Evolutionary conservation across 2,113 vertebrate species (phyloP).

Genomic region (Calonectris borealis): DNA sequence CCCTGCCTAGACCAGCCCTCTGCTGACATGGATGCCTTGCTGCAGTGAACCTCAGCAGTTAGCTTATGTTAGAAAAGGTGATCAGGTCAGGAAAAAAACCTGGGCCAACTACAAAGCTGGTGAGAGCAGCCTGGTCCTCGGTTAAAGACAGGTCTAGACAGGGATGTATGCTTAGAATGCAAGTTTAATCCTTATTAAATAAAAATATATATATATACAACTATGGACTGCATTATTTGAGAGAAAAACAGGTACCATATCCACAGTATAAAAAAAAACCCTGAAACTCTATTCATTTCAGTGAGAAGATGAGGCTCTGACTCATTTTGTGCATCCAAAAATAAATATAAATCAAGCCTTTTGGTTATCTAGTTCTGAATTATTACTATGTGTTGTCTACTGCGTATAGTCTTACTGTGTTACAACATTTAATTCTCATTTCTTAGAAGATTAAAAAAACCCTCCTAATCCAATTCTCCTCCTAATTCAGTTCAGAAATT

Average conservation of each 20-base stretch:
- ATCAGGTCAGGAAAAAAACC: neutral
- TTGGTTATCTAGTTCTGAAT: neutral
- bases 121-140: neutral
- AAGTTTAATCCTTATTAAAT: neutral
- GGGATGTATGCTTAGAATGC: neutral
- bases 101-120: neutral
- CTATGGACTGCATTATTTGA: neutral
- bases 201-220: neutral
- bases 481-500: constrained; percentile 50
- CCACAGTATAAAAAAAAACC: neutral
- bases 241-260: neutral
- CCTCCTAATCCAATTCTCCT: constrained; percentile 26
- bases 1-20: neutral
- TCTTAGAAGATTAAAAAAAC: neutral
- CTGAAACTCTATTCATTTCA: neutral
- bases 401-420: neutral
- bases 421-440: neutral
- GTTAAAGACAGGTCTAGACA: neutral
- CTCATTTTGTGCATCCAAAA: neutral
- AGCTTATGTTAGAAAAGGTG: neutral
- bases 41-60: neutral
- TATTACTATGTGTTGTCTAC: neutral
- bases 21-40: neutral
- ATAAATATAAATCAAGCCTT: neutral
- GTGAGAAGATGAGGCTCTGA: neutral